phyloP scores from a whole-genome alignment of 2,888 invertebrate species.

The Catocala sponsa region DNA sequence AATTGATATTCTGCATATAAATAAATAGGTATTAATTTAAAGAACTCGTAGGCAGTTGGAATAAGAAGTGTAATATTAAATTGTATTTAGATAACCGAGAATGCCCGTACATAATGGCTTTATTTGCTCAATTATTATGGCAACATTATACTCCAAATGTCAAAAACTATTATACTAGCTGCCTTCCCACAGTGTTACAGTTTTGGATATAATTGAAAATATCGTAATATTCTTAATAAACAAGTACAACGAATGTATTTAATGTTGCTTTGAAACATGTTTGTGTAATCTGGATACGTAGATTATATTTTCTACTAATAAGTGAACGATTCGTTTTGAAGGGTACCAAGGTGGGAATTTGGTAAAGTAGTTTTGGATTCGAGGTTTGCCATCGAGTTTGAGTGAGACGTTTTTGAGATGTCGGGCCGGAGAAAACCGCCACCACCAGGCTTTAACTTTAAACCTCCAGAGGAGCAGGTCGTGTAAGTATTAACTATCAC shows the following conservation, averaged over 20 bases:
- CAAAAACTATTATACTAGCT: constrained; percentile 47
- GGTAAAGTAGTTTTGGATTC: constrained; percentile 36
- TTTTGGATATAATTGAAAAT: constrained; percentile 45
- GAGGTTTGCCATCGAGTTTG: constrained; percentile 23
- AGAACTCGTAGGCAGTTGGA: too few species aligned
- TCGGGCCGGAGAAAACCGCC: constrained; percentile 75
- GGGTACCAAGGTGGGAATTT: constrained; percentile 45
- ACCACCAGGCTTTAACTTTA: constrained; percentile 72
- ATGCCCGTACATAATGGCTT: too few species aligned
- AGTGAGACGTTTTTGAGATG: constrained; percentile 59
- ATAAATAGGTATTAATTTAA: too few species aligned
- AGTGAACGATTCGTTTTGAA: constrained; percentile 46
- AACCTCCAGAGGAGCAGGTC: constrained; percentile 73
- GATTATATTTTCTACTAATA: constrained; percentile 38
- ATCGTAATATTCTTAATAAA: constrained; percentile 26
- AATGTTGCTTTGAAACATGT: constrained; percentile 31
- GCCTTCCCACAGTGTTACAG: constrained; percentile 39
- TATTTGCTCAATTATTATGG: constrained; percentile 13
- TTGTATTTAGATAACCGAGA: too few species aligned
- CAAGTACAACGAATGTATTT: constrained; percentile 11
- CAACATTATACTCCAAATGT: constrained; percentile 43
- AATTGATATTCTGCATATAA: too few species aligned
- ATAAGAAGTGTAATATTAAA: constrained; percentile 33
- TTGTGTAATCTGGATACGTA: constrained; percentile 41
- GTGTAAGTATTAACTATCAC: constrained; percentile 68